Evolutionary conservation across 1,140 invertebrate species (phyloP), one percentile per base, ranked within the genome.

Genomic region (Saxidomus purpurata): DNA sequence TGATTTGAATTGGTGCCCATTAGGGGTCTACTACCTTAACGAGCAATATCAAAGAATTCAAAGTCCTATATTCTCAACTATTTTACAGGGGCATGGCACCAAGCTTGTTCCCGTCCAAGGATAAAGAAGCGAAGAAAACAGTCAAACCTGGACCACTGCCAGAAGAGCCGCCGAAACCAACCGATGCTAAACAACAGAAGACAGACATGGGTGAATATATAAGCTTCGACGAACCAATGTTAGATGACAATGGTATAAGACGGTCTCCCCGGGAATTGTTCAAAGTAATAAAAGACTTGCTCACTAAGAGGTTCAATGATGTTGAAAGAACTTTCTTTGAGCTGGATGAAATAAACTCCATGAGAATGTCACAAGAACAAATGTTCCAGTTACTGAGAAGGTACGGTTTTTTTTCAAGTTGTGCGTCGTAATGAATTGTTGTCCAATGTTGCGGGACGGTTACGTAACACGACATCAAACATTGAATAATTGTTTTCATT

Each of bases 381-480:
- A 95, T 96, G 94, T 95, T 93, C 76, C 93, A 94, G 63, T 92
- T 96, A 0, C 83, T 96, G 11, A 94, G 90, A 89, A 93, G 90
- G 94, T 95, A 92, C 31, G 28, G 3, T n/a, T n/a, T n/a, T n/a
- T n/a, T n/a, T n/a, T n/a, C n/a, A n/a, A 52, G 19, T 52, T 52
- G 9, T 11, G n/a, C n/a, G n/a, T n/a, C n/a, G n/a, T n/a, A n/a
- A n/a, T n/a, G n/a, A n/a, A n/a, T n/a, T n/a, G n/a, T n/a, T n/a
- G n/a, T n/a, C n/a, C n/a, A n/a, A n/a, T n/a, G n/a, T n/a, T n/a
- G n/a, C n/a, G n/a, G n/a, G n/a, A n/a, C n/a, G n/a, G n/a, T n/a
- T n/a, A n/a, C n/a, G n/a, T n/a, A n/a, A n/a, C n/a, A n/a, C n/a
- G n/a, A n/a, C n/a, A n/a, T n/a, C n/a, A n/a, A n/a, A n/a, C n/a